Evolutionary conservation across 2,888 invertebrate species (phyloP).

Genomic region (Acanthosepion pharaonis): DNA sequence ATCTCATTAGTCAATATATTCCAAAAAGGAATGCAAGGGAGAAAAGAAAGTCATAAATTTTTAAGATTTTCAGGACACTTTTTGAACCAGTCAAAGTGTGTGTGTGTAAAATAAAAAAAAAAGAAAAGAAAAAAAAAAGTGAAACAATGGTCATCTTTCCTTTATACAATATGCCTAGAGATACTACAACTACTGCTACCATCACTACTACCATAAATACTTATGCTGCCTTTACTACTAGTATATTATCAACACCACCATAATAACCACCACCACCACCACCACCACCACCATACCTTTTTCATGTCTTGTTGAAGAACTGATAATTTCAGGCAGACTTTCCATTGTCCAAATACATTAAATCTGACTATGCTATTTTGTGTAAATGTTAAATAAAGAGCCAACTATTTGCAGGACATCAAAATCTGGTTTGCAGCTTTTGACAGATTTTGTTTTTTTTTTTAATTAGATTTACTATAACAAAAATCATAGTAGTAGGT

Average conservation of each 20-base stretch:
- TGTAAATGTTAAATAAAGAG: background rate
- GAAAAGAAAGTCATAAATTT: background rate
- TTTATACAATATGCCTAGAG: background rate
- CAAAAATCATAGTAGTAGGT: too few species aligned
- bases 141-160: background rate
- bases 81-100: conserved; percentile 23
- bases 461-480: too few species aligned
- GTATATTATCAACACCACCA: background rate
- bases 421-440: background rate
- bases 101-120: too few species aligned
- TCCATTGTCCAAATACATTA: background rate
- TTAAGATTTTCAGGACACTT: background rate
- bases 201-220: background rate
- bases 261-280: background rate
- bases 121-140: background rate
- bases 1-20: background rate
- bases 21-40: background rate
- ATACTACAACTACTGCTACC: conserved; percentile 33
- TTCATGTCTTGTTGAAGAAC: background rate
- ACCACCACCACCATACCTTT: background rate
- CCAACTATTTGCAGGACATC: background rate
- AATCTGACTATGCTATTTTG: background rate
- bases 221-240: background rate
- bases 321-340: background rate
- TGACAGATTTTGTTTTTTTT: background rate